Evolutionary conservation across 1,140 invertebrate species (phyloP).

Genomic region (Hyles euphorbiae): DNA sequence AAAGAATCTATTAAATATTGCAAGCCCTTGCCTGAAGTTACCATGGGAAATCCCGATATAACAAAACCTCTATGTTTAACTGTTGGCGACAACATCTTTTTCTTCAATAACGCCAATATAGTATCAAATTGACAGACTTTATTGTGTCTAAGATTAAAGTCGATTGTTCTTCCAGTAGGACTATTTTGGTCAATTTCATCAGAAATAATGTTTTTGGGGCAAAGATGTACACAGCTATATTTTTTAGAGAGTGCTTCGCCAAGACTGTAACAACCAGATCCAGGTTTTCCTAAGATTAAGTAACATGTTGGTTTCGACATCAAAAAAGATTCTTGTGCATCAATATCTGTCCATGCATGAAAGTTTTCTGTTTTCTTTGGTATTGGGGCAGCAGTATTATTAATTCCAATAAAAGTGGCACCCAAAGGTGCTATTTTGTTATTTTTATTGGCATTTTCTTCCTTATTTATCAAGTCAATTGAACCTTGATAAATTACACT

Average conservation of each 20-base stretch:
- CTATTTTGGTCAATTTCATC: slow-evolving; percentile 74
- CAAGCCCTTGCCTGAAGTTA: slow-evolving; percentile 51
- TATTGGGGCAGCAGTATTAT: slow-evolving; percentile 48
- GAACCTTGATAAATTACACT: slow-evolving; percentile 36
- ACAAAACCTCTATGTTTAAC: slow-evolving; percentile 77
- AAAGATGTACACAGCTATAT: slow-evolving; percentile 76
- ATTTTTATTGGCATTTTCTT: slow-evolving; percentile 9
- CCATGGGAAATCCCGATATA: slow-evolving; percentile 76
- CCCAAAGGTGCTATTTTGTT: slow-evolving; percentile 30
- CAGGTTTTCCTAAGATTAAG: slow-evolving; percentile 77
- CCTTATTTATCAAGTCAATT: slow-evolving; percentile 29
- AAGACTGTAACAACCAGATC: slow-evolving; percentile 64
- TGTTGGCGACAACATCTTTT: slow-evolving; percentile 65
- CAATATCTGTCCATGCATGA: slow-evolving; percentile 56
- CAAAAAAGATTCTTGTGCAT: slow-evolving; percentile 72
- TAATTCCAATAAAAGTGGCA: slow-evolving; percentile 44
- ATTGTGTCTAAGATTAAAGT: slow-evolving; percentile 74
- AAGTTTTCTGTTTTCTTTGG: slow-evolving; percentile 31
- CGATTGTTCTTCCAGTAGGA: slow-evolving; percentile 69
- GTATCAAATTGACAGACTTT: slow-evolving; percentile 64
- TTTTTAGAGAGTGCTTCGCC: slow-evolving; percentile 74
- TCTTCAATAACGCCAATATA: slow-evolving; percentile 68
- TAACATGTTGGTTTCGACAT: slow-evolving; percentile 72
- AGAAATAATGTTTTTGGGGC: slow-evolving; percentile 70
- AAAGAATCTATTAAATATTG: slow-evolving; percentile 41